Evolutionary conservation across 2,888 invertebrate species (phyloP).

Genomic region (Apodemia duryi): DNA sequence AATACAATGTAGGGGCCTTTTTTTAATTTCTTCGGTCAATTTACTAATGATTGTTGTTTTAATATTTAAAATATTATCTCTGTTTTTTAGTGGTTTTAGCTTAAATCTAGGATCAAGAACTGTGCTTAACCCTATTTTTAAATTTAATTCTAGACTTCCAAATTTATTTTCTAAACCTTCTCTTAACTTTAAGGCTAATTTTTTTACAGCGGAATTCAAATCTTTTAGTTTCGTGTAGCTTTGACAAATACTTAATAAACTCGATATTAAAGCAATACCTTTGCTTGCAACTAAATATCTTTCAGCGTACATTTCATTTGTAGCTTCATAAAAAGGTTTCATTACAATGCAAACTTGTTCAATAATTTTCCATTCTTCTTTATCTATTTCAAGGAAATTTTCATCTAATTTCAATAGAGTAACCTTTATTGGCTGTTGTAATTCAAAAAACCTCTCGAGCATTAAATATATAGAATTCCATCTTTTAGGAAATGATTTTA

Average conservation of each 20-base stretch:
- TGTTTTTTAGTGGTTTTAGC: slow-evolving; percentile 16
- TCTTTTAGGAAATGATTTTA: slow-evolving; percentile 1
- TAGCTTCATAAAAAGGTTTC: slow-evolving; percentile 27
- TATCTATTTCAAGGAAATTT: slow-evolving; percentile 22
- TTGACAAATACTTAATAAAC: slow-evolving; percentile 19
- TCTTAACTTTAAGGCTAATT: neutral
- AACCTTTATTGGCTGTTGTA: slow-evolving; percentile 24
- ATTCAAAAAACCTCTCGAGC: slow-evolving; percentile 24
- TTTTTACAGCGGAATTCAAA: neutral
- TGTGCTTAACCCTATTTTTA: slow-evolving; percentile 19
- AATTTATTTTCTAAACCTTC: neutral
- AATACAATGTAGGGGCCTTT: neutral
- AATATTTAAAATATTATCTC: slow-evolving; percentile 11
- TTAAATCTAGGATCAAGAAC: slow-evolving; percentile 25
- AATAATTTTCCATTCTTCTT: slow-evolving; percentile 26
- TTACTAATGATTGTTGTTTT: slow-evolving; percentile 11
- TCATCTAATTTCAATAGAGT: slow-evolving; percentile 13
- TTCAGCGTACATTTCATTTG: slow-evolving; percentile 25
- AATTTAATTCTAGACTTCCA: slow-evolving; percentile 20
- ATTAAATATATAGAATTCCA: slow-evolving; percentile 23
- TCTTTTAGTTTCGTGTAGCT: slow-evolving; percentile 15
- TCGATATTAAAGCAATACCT: slow-evolving; percentile 20
- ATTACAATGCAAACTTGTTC: slow-evolving; percentile 24
- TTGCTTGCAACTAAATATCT: slow-evolving; percentile 26
- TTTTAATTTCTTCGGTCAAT: slow-evolving; percentile 4